Conservation (phyloP, 2,113 vertebrate species). For the Perca fluviatilis region DNA sequence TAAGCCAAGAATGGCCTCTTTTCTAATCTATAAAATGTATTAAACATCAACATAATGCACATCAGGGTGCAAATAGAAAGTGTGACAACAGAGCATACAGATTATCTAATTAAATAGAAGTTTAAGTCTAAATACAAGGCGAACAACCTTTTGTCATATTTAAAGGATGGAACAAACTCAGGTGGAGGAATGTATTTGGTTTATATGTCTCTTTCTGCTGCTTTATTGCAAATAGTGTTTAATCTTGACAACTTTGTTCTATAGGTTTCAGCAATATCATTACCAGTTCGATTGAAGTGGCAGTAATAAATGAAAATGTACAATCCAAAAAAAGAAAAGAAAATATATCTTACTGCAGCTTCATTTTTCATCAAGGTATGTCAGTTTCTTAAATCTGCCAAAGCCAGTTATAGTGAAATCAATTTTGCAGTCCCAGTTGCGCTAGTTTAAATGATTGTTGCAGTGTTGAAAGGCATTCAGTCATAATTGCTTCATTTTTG, state of each 20-base stretch:
- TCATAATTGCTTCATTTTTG: not conserved
- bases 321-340: not conserved
- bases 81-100: not conserved
- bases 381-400: slow-evolving; percentile 12
- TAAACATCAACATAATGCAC: not conserved
- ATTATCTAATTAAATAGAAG: not conserved
- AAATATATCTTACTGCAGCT: not conserved
- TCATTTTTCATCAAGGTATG: slow-evolving; percentile 1
- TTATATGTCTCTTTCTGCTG: not conserved
- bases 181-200: not conserved
- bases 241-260: slow-evolving; percentile 16
- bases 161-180: not conserved
- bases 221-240: not conserved
- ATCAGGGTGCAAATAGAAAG: not conserved
- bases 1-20: not conserved
- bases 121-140: not conserved
- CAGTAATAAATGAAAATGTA: not conserved
- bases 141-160: not conserved
- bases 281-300: not conserved
- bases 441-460: slow-evolving; percentile 17
- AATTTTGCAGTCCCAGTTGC: not conserved
- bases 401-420: slow-evolving; percentile 7
- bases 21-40: not conserved
- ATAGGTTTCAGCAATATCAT: not conserved
- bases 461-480: not conserved